phyloP scores from a whole-genome alignment of 2,113 vertebrate species.

The Cepphus grylle region DNA sequence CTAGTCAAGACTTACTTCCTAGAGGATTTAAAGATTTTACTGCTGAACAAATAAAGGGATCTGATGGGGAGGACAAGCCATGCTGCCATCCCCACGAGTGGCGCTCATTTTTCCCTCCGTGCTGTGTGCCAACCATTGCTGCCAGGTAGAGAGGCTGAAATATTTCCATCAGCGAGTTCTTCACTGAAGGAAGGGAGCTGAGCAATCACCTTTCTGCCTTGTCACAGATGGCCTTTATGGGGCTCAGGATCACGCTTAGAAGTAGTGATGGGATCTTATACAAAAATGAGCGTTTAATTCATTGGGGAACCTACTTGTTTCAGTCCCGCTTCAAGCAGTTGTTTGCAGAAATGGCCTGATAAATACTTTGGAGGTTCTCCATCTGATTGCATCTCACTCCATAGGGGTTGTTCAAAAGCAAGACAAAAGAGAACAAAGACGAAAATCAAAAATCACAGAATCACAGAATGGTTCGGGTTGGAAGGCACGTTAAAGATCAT shows the following conservation, averaged over 20 bases:
- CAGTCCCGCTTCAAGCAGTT: background rate
- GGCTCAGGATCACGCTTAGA: background rate
- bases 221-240: background rate
- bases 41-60: background rate
- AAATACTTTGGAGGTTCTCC: background rate
- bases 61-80: background rate
- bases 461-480: too few relatives aligned
- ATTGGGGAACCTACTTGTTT: background rate
- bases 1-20: background rate
- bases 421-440: background rate
- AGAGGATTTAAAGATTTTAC: background rate
- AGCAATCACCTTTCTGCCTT: background rate
- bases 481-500: too few relatives aligned
- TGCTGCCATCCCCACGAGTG: accelerated
- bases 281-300: background rate
- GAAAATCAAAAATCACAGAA: background rate
- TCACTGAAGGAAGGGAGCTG: background rate
- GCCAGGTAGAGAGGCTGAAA: background rate
- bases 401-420: background rate
- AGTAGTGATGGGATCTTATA: background rate
- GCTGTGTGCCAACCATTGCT: background rate
- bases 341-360: background rate
- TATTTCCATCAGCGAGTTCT: background rate
- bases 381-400: background rate
- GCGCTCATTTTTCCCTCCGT: background rate